These are phyloP conservation scores for Phengaris alcon DNA, from an alignment of 2,888 invertebrate species.

Conservation along the genomic window DNA sequence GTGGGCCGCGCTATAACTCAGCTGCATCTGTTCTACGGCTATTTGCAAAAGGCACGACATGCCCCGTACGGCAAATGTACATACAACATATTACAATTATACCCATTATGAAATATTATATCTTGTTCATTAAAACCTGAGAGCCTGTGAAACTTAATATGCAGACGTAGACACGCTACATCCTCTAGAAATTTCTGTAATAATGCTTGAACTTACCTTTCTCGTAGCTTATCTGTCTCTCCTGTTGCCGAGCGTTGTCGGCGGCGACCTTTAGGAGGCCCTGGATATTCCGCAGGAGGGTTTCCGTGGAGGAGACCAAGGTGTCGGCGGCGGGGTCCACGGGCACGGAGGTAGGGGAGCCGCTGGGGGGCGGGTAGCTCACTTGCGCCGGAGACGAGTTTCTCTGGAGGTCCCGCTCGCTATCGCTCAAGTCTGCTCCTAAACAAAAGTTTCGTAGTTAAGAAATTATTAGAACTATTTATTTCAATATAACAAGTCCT, in stretches of 20 bases:
- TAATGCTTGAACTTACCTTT: slow-evolving; percentile 84
- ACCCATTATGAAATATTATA: slow-evolving; percentile 26
- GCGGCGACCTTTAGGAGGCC: slow-evolving; percentile 98
- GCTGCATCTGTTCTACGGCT: slow-evolving; percentile 77
- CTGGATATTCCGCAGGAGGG: slow-evolving; percentile 95
- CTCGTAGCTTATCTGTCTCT: slow-evolving; percentile 96
- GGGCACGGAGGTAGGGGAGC: slow-evolving; percentile 68
- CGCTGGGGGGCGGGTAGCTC: slow-evolving; percentile 88
- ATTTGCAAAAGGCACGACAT: slow-evolving; percentile 76
- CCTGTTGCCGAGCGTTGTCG: slow-evolving; percentile 97
- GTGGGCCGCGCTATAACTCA: slow-evolving; percentile 78
- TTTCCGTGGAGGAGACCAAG: slow-evolving; percentile 92
- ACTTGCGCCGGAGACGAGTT: slow-evolving; percentile 84
- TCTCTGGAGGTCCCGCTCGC: slow-evolving; percentile 83
- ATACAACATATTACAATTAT: slow-evolving; percentile 5
- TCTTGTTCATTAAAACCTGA: neutral
- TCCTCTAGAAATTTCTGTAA: too few relatives aligned
- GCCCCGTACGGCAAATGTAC: slow-evolving; percentile 37
- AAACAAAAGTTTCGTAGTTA: slow-evolving; percentile 30
- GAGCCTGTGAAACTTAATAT: too few relatives aligned
- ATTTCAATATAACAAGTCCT: too few relatives aligned
- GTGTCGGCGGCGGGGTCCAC: slow-evolving; percentile 74
- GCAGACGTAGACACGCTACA: too few relatives aligned
- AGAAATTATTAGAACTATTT: too few relatives aligned
- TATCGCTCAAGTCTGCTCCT: slow-evolving; percentile 87